Percentiles rank a stretch among this genome's conserved stretches.
phyloP scores from a whole-genome alignment of 2,888 invertebrate species.

The Ectemnius cavifrons region DNA sequence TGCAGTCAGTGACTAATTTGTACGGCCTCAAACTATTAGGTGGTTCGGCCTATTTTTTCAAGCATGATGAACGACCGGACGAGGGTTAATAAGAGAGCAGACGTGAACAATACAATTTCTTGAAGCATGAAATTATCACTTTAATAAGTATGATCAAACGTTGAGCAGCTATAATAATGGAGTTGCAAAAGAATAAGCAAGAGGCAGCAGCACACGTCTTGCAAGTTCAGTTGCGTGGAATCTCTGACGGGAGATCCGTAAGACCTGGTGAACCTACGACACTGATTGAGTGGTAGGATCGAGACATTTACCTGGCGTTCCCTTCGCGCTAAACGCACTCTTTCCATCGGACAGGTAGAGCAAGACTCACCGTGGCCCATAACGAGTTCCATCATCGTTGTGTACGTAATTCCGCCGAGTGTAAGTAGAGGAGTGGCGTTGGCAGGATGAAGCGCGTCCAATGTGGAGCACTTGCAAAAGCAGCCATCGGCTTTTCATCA shows the following conservation, averaged over 20 bases:
- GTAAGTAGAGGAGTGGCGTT: too few relatives aligned
- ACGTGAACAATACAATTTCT: too few relatives aligned
- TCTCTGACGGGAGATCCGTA: not conserved
- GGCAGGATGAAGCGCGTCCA: conserved; percentile 32
- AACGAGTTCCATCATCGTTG: conserved; percentile 51
- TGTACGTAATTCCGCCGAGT: conserved; percentile 38
- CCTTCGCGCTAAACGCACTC: conserved; percentile 39
- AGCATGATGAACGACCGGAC: too few relatives aligned
- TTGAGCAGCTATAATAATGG: conserved; percentile 1
- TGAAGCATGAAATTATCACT: too few relatives aligned
- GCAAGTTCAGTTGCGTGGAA: too few relatives aligned
- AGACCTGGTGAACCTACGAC: conserved; percentile 8
- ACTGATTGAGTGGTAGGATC: conserved; percentile 44
- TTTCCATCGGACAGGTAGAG: conserved; percentile 7
- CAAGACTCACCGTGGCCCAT: conserved; percentile 26
- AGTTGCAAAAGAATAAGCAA: too few relatives aligned
- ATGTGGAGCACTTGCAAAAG: conserved; percentile 37
- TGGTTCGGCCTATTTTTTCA: too few relatives aligned
- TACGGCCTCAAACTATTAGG: too few relatives aligned
- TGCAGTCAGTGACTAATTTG: too few relatives aligned
- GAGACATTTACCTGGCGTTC: conserved; percentile 29
- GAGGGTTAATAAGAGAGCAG: too few relatives aligned
- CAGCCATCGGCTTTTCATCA: conserved; percentile 39
- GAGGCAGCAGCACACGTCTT: too few relatives aligned
- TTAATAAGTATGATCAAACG: too few relatives aligned